phyloP scores from a whole-genome alignment of 2,888 invertebrate species.

The Perdita meconis region DNA sequence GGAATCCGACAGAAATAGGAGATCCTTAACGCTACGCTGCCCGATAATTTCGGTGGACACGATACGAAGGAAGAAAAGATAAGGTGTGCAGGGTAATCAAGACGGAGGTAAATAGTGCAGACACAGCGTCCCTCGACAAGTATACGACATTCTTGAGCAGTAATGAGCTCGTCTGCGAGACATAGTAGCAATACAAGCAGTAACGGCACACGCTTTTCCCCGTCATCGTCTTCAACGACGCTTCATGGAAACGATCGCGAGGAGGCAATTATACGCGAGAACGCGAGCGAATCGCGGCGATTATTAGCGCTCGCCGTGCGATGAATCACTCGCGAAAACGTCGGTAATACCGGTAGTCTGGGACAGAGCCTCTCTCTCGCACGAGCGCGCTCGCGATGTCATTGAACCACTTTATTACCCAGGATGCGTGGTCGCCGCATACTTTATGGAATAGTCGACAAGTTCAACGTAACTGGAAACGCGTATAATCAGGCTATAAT shows the following conservation, averaged over 20 bases:
- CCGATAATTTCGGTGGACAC: too few relatives aligned
- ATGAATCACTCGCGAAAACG: conserved; percentile 61
- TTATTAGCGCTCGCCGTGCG: conserved; percentile 51
- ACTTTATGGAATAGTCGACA: conserved; percentile 69
- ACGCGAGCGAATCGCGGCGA: conserved; percentile 27
- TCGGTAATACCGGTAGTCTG: conserved; percentile 42
- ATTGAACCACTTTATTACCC: conserved; percentile 71
- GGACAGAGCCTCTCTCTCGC: conserved; percentile 19
- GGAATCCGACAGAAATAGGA: background rate
- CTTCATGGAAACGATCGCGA: conserved; percentile 19
- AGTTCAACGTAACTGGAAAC: conserved; percentile 65
- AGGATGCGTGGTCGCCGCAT: conserved; percentile 57
- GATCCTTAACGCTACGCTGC: too few relatives aligned
- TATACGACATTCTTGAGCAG: too few relatives aligned
- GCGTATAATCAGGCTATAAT: conserved; percentile 53
- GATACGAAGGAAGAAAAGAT: too few relatives aligned
- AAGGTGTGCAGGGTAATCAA: too few relatives aligned
- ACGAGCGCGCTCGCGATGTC: conserved; percentile 54
- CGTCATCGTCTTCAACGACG: background rate
- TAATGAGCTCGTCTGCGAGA: background rate
- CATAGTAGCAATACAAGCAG: background rate
- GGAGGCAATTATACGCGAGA: conserved; percentile 58
- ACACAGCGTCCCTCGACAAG: too few relatives aligned
- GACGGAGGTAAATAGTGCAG: too few relatives aligned
- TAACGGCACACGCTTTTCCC: background rate